A percentile compares a stretch with the other conserved stretches of the same genome.
phyloP scores from a whole-genome alignment of 2,888 invertebrate genomes.

The Piscicola geometra region DNA sequence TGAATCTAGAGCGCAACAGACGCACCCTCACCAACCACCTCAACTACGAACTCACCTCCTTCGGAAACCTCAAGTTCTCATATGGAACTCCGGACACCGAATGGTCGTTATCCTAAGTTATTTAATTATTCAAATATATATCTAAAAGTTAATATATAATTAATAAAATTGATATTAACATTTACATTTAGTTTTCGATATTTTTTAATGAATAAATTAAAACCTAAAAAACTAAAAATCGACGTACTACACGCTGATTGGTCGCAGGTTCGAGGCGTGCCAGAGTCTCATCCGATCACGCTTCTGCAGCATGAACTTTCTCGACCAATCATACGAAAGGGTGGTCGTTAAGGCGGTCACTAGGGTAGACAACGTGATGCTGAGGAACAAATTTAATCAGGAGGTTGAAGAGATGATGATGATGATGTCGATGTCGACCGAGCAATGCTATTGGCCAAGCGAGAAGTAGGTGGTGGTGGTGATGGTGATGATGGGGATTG shows the following conservation, averaged over 20 bases:
- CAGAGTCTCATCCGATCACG: conserved; percentile 54
- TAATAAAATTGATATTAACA: not conserved
- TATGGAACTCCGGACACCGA: not conserved
- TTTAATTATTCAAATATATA: not conserved
- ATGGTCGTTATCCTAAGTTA: not conserved
- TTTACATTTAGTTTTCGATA: not conserved
- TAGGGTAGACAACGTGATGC: conserved; percentile 52
- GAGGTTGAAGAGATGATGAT: conserved; percentile 47
- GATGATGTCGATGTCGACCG: conserved; percentile 49
- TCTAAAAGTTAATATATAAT: too few species aligned
- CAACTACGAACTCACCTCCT: not conserved
- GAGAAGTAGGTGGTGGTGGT: conserved; percentile 20
- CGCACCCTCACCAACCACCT: not conserved
- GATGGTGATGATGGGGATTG: not conserved
- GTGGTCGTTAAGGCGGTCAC: conserved; percentile 52
- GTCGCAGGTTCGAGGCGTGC: conserved; percentile 53
- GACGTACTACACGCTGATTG: not conserved
- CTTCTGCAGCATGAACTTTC: conserved; percentile 54
- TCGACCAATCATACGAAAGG: conserved; percentile 47
- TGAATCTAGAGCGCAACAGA: not conserved
- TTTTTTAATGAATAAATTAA: not conserved
- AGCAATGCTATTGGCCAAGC: conserved; percentile 43
- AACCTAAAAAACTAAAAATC: not conserved
- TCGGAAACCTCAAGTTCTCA: conserved; percentile 2
- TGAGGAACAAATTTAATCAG: conserved; percentile 52